Evolutionary conservation across 2,113 vertebrate genomes (phyloP), one percentile per base, ranked within the genome.

Genomic region (Pachycephala philippinensis): DNA sequence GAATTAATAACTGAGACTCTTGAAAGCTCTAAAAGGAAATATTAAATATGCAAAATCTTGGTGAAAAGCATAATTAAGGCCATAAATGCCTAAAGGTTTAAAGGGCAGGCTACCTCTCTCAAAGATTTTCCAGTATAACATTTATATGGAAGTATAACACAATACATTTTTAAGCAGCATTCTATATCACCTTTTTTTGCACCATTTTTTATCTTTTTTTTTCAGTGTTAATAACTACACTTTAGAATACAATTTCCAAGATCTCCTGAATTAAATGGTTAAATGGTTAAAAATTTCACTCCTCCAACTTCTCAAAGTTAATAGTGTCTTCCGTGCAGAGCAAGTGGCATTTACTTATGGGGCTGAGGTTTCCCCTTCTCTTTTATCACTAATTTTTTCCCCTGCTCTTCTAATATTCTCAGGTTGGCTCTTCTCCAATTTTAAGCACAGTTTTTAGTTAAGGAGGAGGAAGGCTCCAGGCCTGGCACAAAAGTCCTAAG

Each of bases 31-130:
- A 96, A 97, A 97, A 95, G 96, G 95, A 97, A 98, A 97, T 97
- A 98, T 97, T 97, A 98, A 97, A 97, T 97, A 98, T 97, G 98
- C 91, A 98, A 98, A 98, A 97, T 97, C 97, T 97, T 97, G 95
- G 96, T 97, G 95, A 98, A 98, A 97, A 98, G 97, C 95, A 95
- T 97, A 98, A 97, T 97, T 97, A 97, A 97, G 89, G 85, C 59
- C 89, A 97, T 95, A 93, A 95, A 87, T 96, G 96, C 97, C 95
- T 95, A 90, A 93, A 97, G 93, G 93, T 98, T 95, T 94, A 97
- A 98, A 98, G 97, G 93, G 93, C 93, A 97, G 92, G 90, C 80
- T 82, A 85, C 93, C 71, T 93, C 92, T 95, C 84, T 78, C 57
- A 50, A 33, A 96, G 92, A 90, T 96, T 94, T 95, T 66, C 70